Percentiles rank a stretch among this genome's conserved stretches.
Conservation (phyloP, 2,888 invertebrate species). For the Sepiola atlantica region DNA sequence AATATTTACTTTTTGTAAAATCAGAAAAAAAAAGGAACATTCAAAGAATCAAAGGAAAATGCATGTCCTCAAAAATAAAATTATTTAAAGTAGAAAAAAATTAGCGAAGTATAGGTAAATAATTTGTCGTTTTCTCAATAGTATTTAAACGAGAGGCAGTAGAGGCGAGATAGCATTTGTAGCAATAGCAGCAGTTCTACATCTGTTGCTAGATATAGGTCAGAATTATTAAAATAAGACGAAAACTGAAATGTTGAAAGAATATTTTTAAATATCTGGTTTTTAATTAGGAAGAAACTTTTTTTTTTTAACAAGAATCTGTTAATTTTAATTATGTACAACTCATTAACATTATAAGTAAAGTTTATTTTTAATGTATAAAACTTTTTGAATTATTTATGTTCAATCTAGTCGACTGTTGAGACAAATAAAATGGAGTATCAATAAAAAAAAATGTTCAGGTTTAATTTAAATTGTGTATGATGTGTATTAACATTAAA, state of each 20-base stretch:
- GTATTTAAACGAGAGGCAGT: background rate
- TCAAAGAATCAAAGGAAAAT: background rate
- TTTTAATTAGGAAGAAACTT: background rate
- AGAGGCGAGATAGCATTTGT: background rate
- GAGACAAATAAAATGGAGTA: too few species aligned
- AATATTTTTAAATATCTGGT: background rate
- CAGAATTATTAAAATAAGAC: background rate
- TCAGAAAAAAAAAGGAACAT: background rate
- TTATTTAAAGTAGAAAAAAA: background rate
- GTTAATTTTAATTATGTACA: background rate
- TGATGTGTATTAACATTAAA: too few species aligned
- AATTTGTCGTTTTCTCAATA: background rate
- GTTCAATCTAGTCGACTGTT: too few species aligned
- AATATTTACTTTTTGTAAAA: background rate
- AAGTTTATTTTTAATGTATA: too few species aligned
- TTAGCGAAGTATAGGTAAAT: background rate
- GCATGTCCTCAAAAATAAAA: background rate
- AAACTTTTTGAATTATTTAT: too few species aligned
- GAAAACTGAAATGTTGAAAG: background rate
- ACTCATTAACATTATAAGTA: too few species aligned
- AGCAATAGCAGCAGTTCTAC: background rate
- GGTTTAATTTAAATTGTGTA: too few species aligned
- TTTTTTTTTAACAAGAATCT: background rate
- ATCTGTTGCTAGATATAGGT: background rate
- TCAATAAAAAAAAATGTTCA: too few species aligned